Evolutionary conservation across 2,797 vertebrate genomes (phyloP).

Genomic region (Pipistrellus nathusii): DNA sequence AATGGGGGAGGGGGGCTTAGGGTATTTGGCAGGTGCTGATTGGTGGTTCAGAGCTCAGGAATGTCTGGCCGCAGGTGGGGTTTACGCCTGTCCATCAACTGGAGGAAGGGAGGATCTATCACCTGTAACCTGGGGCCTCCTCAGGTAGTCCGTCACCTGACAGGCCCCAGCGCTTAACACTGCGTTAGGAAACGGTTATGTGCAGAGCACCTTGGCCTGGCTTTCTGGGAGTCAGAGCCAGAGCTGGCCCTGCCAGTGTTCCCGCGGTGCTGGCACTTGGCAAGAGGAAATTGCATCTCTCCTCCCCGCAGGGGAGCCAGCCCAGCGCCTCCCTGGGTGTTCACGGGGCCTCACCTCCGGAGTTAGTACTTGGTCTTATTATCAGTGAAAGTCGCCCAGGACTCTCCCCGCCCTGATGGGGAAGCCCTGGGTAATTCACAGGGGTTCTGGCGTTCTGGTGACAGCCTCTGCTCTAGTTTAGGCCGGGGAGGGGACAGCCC

Average conservation of each 20-base stretch:
- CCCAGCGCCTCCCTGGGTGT: background rate
- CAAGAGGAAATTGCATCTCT: background rate
- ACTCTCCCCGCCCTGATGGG: constrained; percentile 56
- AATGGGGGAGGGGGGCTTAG: too few relatives aligned
- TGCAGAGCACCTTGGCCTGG: background rate
- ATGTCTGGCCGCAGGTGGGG: too few relatives aligned
- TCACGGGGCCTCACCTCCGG: background rate
- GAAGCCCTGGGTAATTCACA: constrained; percentile 38
- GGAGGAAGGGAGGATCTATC: too few relatives aligned
- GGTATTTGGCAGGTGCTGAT: too few relatives aligned
- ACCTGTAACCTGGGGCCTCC: too few relatives aligned
- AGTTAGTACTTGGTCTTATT: background rate
- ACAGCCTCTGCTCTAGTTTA: background rate
- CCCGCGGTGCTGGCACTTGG: background rate
- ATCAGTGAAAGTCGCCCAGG: constrained; percentile 46
- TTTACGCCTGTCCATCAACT: too few relatives aligned
- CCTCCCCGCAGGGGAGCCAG: background rate
- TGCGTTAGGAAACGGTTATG: background rate
- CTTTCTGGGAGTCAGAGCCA: background rate
- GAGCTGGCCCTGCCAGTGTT: background rate
- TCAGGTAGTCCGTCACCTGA: background rate
- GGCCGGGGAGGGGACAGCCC: background rate
- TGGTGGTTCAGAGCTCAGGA: too few relatives aligned
- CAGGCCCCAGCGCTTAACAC: background rate
- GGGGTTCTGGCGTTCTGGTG: background rate